Evolutionary conservation across 2,113 vertebrate genomes (phyloP), one percentile per base, ranked within the genome.

Genomic region (Tetrax tetrax): DNA sequence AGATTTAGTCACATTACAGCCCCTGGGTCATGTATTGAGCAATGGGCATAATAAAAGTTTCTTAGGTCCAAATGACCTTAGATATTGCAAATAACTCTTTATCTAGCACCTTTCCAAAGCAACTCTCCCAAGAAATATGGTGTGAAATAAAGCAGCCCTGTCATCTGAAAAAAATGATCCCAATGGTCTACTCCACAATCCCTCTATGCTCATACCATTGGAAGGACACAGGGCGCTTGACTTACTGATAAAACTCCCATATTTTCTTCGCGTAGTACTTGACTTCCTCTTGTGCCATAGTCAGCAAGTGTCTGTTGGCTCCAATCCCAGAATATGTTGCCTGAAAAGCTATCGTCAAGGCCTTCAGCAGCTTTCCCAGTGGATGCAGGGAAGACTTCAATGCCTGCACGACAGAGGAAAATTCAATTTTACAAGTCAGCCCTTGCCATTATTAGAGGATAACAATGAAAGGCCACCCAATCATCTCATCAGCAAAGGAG

Each of bases 271-370:
- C 97, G 0, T 98, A 98, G 41, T 97, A 95, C 60, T 98, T 98
- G 89, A 98, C 95, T 81, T 98, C 98, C 29, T 98, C 97, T 93
- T 98, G 98, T 2, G 98, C 98, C 98, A 98, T 97, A 6, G 8
- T 79, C 96, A 98, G 96, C 45, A 98, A 96, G 86, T 98, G 98
- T 57, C 98, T 97, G 68, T 94, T 98, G 85, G 98, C 97, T 4
- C 98, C 98, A 0, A 98, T 60, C 5, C 98, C 98, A 1, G 97
- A 83, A 6, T 98, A 98, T 0, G 98, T 97, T 18, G 98, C 98
- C 94, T 98, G 98, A 83, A 98, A 98, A 24, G 97, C 97, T 59
- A 95, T 61, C 4, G 41, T 89, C 82, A 98, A 69, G 2, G 74
- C 96, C 72, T 76, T 80, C 27, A 98, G 92, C 27, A 98, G 93